Percentiles rank a stretch among this genome's conserved stretches.
Evolutionary conservation across 1,140 invertebrate species (phyloP).

Genomic region (Drosophila bifasciata): DNA sequence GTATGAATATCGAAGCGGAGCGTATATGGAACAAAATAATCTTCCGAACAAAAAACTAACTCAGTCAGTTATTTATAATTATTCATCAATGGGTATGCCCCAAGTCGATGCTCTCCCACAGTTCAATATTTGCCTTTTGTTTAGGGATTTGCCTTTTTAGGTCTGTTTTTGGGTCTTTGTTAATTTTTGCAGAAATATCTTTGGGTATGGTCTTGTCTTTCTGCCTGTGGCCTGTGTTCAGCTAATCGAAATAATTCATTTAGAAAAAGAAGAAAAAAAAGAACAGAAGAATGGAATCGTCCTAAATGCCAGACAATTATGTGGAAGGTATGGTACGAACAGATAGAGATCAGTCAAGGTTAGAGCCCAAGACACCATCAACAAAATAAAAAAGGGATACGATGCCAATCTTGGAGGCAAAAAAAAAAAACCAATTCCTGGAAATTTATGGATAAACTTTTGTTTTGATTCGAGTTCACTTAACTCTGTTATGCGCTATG

Average conservation of each 20-base stretch:
- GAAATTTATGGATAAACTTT: conserved; percentile 67
- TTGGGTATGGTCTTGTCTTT: conserved; percentile 17
- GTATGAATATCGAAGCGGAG: neutral
- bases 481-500: conserved; percentile 43
- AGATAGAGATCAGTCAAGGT: conserved; percentile 60
- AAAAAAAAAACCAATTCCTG: conserved; percentile 35
- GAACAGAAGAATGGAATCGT: conserved; percentile 33
- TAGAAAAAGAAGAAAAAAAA: conserved; percentile 18
- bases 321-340: conserved; percentile 30
- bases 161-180: conserved; percentile 47
- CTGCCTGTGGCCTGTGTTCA: conserved; percentile 23
- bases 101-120: conserved; percentile 5
- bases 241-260: conserved; percentile 62
- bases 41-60: too few species aligned
- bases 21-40: neutral
- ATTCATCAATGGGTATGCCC: conserved; percentile 4
- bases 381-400: conserved; percentile 35
- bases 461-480: conserved; percentile 66
- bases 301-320: conserved; percentile 52
- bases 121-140: conserved; percentile 17
- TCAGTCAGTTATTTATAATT: neutral
- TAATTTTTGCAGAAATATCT: conserved; percentile 42
- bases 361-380: conserved; percentile 1
- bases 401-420: conserved; percentile 13
- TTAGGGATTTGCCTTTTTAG: conserved; percentile 26